A percentile compares a stretch with the other conserved stretches of the same genome.
Conservation (phyloP, 1,140 invertebrate genomes). For the Camponotus vicinus region DNA sequence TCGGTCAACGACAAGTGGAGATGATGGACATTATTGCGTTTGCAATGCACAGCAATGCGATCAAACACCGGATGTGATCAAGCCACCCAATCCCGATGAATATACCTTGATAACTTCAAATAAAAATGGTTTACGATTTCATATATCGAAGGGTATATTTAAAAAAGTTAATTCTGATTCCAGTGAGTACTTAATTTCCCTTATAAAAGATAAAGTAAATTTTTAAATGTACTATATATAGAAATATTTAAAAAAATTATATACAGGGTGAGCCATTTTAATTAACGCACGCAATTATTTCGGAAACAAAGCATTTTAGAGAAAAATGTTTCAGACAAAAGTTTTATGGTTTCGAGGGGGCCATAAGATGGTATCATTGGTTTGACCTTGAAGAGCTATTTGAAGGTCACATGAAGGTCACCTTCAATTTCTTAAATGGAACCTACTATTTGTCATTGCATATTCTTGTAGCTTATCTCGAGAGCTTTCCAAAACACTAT, state of each 20-base stretch:
- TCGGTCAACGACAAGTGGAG: conserved; percentile 23
- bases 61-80: conserved; percentile 85
- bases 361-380: no score
- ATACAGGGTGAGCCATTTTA: no score
- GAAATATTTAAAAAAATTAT: neutral
- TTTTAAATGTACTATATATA: neutral
- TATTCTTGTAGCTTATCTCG: no score
- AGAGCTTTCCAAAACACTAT: no score
- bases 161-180: neutral
- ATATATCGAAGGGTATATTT: conserved; percentile 77
- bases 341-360: no score
- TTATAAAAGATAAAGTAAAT: neutral
- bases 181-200: neutral
- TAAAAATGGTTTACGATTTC: conserved; percentile 86
- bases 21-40: conserved; percentile 91
- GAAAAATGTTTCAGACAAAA: no score
- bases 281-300: no score
- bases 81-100: conserved; percentile 79
- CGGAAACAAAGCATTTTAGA: no score
- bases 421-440: no score
- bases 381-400: no score
- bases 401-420: no score
- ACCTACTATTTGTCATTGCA: no score
- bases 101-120: conserved; percentile 88
- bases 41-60: conserved; percentile 95